phyloP scores from a whole-genome alignment of 2,797 vertebrate genomes.

The Sternarchorhynchus goeldii region DNA sequence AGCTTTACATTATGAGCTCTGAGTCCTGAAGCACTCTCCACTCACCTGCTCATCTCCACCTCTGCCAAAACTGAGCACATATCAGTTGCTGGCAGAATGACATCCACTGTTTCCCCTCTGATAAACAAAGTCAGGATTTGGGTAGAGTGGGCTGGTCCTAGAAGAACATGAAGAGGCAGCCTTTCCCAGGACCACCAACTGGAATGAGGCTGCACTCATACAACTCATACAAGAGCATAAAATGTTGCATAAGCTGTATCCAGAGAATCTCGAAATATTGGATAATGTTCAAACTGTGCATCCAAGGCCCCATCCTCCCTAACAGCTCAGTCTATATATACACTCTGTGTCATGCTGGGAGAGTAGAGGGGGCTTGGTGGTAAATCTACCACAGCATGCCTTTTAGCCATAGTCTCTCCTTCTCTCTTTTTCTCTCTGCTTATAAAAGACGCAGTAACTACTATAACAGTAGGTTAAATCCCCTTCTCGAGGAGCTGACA shows the following conservation, averaged over 20 bases:
- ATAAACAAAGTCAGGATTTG: background rate
- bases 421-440: conserved; percentile 14
- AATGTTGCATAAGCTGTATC: conserved; percentile 43
- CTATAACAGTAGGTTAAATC: background rate
- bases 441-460: conserved; percentile 2
- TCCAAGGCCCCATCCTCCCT: conserved; percentile 17
- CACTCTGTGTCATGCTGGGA: conserved; percentile 13
- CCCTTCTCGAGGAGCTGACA: background rate
- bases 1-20: conserved; percentile 54
- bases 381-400: conserved; percentile 31
- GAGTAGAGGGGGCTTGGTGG: conserved; percentile 20
- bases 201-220: background rate
- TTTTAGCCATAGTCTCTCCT: conserved; percentile 32
- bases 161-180: conserved; percentile 20
- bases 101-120: background rate
- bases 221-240: conserved; percentile 28
- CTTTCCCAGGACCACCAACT: background rate
- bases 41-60: background rate
- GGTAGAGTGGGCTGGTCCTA: background rate
- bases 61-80: conserved; percentile 33
- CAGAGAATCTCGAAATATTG: conserved; percentile 44
- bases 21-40: conserved; percentile 30
- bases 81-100: background rate
- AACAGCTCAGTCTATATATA: conserved; percentile 28
- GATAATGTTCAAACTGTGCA: conserved; percentile 39